Base-by-base conservation (phyloP, 2,888 invertebrate genomes). In the Rhogogaster chlorosoma region DNA sequence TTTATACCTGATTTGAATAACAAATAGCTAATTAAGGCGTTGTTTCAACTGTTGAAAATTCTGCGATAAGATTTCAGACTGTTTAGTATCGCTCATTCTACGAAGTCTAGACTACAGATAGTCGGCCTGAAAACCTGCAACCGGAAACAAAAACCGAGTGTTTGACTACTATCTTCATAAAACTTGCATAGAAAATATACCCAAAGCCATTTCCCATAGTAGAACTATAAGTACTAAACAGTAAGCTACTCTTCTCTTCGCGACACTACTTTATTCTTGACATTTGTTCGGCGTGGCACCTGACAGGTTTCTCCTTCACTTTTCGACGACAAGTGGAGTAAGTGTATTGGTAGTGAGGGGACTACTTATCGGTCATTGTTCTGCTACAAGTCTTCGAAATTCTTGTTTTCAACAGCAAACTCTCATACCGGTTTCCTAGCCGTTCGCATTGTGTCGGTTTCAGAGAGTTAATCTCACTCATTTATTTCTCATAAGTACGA, bases 291-390 rank as follows among this genome's bases (percentile, higher is more conserved):
- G 9, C 29, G 29, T 49, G 53, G 77, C 49, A 77, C 32, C 15
- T 77, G 77, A 77, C 77, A 77, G 77, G 77, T 53, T 77, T 77
- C 49, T 53, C 53, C 29, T 77, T 53, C 77, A 77, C 77, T 77
- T 29, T n/a, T 53, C 53, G 53, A 77, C 77, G 49, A 77, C 77
- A 29, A 53, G 77, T 29, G 29, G 26, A 77, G 77, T 38, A 29
- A 77, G 77, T 53, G 49, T 84, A 64, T 53, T 53, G 29, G 84
- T 36, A 7, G 73, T 71, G 26, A 71, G 45, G 84, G 32, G 53
- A 57, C 84, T 75, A 84, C 84, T 84, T 84, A 84, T 84, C 61
- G 84, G 75, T 84, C 75, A 78, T 78, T 84, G 78, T 85, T 85
- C 84, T 53, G 36, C 49, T 57, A 42, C 22, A 3, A 42, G 38